phyloP scores from a whole-genome alignment of 2,888 invertebrate species.

The Laothoe populi region DNA sequence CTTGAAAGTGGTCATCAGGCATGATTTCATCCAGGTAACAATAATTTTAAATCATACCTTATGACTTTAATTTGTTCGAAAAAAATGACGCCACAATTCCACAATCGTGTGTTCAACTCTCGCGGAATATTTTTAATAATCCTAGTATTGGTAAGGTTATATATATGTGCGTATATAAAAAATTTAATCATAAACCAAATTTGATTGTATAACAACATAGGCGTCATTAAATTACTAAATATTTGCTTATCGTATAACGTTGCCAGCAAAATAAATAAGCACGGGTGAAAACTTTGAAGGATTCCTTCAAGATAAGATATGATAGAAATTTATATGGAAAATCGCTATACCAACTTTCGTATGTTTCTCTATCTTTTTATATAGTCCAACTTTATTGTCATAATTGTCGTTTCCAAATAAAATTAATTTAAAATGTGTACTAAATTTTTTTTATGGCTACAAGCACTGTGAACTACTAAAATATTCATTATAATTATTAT shows the following conservation, averaged over 20 bases:
- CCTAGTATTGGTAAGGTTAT: background rate
- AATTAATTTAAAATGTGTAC: too few species aligned
- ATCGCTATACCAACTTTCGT: conserved; percentile 31
- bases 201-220: conserved; percentile 57
- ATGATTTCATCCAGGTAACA: background rate
- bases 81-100: background rate
- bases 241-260: conserved; percentile 66
- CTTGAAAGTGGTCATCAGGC: background rate
- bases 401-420: too few species aligned
- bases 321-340: conserved; percentile 69
- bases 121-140: background rate
- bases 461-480: too few species aligned
- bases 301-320: conserved; percentile 67
- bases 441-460: too few species aligned
- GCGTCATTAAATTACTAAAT: conserved; percentile 66
- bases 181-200: conserved; percentile 44
- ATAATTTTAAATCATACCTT: background rate
- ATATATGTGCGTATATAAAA: conserved; percentile 54
- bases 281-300: conserved; percentile 64
- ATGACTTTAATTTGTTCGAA: background rate
- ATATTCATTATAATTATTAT: too few species aligned
- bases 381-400: too few species aligned
- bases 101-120: background rate
- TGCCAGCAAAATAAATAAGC: conserved; percentile 67
- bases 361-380: too few species aligned